Evolutionary conservation across 2,888 invertebrate species (phyloP), one percentile per base, ranked within the genome.

Genomic region (Pomacea canaliculata): DNA sequence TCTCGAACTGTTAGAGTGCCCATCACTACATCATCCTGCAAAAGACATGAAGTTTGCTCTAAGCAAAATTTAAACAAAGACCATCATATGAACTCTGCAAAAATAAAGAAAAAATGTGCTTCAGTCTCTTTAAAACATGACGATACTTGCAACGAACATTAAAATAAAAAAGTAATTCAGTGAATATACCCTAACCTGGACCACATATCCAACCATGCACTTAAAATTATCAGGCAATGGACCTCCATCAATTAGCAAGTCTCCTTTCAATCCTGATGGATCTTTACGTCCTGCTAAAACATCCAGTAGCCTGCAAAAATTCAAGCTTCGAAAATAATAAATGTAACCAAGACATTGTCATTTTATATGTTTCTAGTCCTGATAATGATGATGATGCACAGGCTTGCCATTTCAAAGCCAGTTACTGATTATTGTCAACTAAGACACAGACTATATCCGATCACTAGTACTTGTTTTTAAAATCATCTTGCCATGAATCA

Each of bases 191-290:
- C 67, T 63, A 78, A 90, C 91, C 89, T 91, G 91, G 13, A 90
- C 89, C 60, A 91, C 91, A 83, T 91, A 91, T 67, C 91, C 91
- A n/a, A 90, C 87, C 85, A 89, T 87, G 78, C 89, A 88, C 79
- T 90, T 91, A 84, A 89, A 91, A 83, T 91, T 90, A 8, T 81
- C 83, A 23, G 91, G 90, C 66, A 84, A 86, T 13, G 85, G 85
- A 49, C 83, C 77, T 19, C 91, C 90, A 84, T 91, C 89, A 3
- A 91, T 80, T 7, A 90, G 79, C 60, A 91, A 80, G 9, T 83
- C 78, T 27, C 91, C 91, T 23, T 77, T 72, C 66, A 90, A 76
- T 49, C 87, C 87, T 13, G 59, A 70, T 8, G 86, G 88, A 78
- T 89, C 86, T 77, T 91, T 91, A n/a, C 90, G 80, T 9, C 88